Evolutionary conservation across 2,888 invertebrate genomes (phyloP).

Genomic region (Parnassius mnemosyne): DNA sequence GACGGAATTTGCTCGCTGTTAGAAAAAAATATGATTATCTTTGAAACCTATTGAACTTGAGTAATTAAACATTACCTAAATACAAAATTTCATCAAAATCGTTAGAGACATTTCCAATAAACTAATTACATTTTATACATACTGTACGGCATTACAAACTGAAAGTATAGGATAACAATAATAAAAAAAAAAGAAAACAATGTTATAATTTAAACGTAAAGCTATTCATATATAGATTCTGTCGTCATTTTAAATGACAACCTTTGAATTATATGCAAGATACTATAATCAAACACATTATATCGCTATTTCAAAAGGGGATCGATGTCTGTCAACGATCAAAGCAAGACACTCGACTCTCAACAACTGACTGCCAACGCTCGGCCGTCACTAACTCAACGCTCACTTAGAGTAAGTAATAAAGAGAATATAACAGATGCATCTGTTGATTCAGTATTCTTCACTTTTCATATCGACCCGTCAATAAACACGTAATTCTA

Average conservation of each 20-base stretch:
- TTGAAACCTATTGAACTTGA: no score
- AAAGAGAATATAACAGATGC: constrained; percentile 24
- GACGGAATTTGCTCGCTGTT: no score
- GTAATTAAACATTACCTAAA: no score
- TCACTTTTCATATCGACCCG: constrained; percentile 22
- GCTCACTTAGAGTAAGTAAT: constrained; percentile 21
- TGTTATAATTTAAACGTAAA: no score
- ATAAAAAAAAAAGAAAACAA: no score
- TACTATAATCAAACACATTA: constrained; percentile 3
- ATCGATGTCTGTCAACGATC: constrained; percentile 10
- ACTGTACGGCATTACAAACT: no score
- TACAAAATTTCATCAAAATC: no score
- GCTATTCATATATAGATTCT: neutral
- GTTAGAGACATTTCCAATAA: no score
- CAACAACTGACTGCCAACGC: constrained; percentile 8
- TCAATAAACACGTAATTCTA: constrained; percentile 26
- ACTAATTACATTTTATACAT: no score
- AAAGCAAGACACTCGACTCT: constrained; percentile 15
- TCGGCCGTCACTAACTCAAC: constrained; percentile 18
- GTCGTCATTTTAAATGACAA: neutral
- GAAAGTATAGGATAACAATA: no score
- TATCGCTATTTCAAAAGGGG: constrained; percentile 4
- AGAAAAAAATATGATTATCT: no score
- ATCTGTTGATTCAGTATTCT: constrained; percentile 20
- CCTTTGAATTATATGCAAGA: constrained; percentile 7